Evolutionary conservation across 2,113 vertebrate genomes (phyloP).

Genomic region (Nannospalax galili): DNA sequence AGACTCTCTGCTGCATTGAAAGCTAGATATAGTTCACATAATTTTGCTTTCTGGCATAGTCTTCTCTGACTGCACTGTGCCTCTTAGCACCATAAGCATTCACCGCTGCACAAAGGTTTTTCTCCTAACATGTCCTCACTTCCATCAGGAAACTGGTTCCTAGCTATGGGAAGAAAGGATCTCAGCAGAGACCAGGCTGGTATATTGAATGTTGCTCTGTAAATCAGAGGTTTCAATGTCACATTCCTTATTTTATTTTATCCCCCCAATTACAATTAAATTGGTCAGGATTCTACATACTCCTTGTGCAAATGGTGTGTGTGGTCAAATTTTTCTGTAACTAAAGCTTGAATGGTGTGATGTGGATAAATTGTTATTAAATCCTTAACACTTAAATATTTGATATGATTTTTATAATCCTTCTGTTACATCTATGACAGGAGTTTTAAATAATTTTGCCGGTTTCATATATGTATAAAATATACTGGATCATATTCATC

Average conservation of each 20-base stretch:
- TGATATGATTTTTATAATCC: background rate
- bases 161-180: background rate
- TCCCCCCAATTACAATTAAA: background rate
- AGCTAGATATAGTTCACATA: background rate
- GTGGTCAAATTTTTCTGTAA: background rate
- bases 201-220: background rate
- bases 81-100: background rate
- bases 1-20: background rate
- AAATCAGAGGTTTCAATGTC: background rate
- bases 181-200: background rate
- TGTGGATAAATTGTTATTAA: background rate
- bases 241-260: background rate
- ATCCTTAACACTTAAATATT: background rate
- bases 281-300: background rate
- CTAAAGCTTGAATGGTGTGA: background rate
- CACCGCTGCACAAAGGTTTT: background rate
- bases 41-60: background rate
- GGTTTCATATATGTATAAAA: background rate
- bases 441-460: background rate
- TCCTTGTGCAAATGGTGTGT: background rate
- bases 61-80: background rate
- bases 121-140: background rate
- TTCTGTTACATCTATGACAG: background rate
- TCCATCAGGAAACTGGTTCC: background rate
- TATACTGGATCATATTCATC: background rate